These are phyloP conservation scores for Desoria tigrina DNA, from an alignment of 2,888 invertebrate genomes.

Conservation along the genomic window DNA sequence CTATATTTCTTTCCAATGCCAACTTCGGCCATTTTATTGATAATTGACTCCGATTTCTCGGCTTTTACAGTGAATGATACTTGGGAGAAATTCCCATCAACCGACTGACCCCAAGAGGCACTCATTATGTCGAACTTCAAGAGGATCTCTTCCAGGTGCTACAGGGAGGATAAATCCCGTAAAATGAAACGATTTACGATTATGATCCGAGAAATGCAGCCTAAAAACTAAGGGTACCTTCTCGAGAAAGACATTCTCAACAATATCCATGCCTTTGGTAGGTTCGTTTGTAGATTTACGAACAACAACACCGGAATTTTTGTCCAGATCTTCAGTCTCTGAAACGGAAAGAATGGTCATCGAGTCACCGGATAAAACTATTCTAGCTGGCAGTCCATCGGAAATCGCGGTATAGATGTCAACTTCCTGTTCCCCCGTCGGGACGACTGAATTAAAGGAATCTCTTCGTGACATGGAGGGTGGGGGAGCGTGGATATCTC, in stretches of 20 bases:
- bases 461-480: background rate
- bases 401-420: conserved; percentile 7
- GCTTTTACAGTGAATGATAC: conserved; percentile 35
- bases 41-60: conserved; percentile 32
- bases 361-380: conserved; percentile 23
- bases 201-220: background rate
- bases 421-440: background rate
- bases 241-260: conserved; percentile 32
- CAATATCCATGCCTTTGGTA: too few relatives aligned
- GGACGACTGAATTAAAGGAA: background rate
- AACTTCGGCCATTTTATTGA: conserved; percentile 37
- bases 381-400: conserved; percentile 9
- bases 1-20: conserved; percentile 47
- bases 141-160: conserved; percentile 46
- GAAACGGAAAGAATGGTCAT: conserved; percentile 15
- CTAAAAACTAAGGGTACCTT: conserved; percentile 17
- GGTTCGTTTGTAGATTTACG: too few relatives aligned
- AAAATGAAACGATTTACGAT: background rate
- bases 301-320: too few relatives aligned
- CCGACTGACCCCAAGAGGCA: conserved; percentile 33
- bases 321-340: conserved; percentile 8
- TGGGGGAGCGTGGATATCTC: background rate
- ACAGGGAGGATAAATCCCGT: background rate
- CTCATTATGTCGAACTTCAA: conserved; percentile 30
- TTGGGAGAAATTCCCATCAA: conserved; percentile 38